Base-by-base conservation (phyloP, 2,113 vertebrate genomes). In the Rutilus rutilus region DNA sequence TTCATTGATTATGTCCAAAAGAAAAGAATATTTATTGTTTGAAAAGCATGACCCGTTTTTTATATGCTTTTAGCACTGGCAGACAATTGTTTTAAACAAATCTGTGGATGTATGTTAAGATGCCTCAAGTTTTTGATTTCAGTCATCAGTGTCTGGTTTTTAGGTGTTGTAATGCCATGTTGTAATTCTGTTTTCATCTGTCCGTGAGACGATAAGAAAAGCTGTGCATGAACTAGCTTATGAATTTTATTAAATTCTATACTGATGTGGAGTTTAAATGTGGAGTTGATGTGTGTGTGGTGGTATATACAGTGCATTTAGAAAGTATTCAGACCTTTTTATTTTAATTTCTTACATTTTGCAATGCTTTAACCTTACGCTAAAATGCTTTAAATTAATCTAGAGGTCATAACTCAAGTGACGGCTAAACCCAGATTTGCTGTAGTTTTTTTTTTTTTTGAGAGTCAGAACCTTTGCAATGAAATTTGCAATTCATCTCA, bases 171-270 rank as follows among this genome's bases (percentile, higher is more conserved):
- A 42, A 84, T 84, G 57, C 71, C 27, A 91, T 91, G 85, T 92
- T 87, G 85, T 82, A 93, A 86, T 97, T 97, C 82, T 96, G 92
- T 96, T 52, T 62, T 65, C 17, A 15, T 86, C 84, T 42, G 67
- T 86, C 84, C 30, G 67, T 88, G 93, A 94, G 91, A 96, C 87
- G 91, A 94, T 86, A 92, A 96, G 95, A 95, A 96, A 95, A 94
- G 96, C 96, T 96, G 93, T 95, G 98, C 97, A 98, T 98, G 97
- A 90, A 91, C 92, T 96, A 95, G 96, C 95, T 96, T 96, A 94
- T 96, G 96, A 95, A 96, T 97, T 97, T 97, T 95, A 97, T 96
- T 93, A 97, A 97, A 97, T 97, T 95, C 96, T 95, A 90, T 96
- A 93, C 94, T 94, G 92, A 94, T 93, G 93, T 96, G 93, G 91